phyloP scores from a whole-genome alignment of 2,113 vertebrate genomes.

The Labeo catla region DNA sequence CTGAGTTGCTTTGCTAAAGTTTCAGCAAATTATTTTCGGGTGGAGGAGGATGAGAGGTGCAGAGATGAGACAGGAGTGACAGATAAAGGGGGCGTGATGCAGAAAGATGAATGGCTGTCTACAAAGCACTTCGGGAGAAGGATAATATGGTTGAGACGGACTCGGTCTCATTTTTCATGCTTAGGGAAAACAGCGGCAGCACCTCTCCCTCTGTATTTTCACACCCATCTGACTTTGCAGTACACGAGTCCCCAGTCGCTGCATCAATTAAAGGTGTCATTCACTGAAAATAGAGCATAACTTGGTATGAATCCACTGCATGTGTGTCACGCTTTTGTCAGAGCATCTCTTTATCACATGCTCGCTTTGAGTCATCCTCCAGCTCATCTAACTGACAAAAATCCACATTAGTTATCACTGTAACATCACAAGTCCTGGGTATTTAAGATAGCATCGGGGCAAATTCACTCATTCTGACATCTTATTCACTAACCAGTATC shows the following conservation, averaged over 20 bases:
- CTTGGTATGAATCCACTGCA: conserved; percentile 22
- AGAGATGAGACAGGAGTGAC: conserved; percentile 11
- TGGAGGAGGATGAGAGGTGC: conserved; percentile 26
- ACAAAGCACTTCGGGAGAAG: conserved; percentile 36
- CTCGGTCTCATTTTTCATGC: conserved; percentile 38
- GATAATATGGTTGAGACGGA: conserved; percentile 33
- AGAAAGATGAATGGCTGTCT: conserved; percentile 31
- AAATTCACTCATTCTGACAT: background rate
- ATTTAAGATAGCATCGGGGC: conserved; percentile 14
- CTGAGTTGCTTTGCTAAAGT: conserved; percentile 5
- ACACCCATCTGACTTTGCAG: conserved; percentile 18
- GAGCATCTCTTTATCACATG: conserved; percentile 49
- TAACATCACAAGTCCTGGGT: conserved; percentile 15
- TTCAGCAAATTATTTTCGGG: background rate
- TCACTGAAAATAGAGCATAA: conserved; percentile 45
- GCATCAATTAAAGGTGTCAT: conserved; percentile 46
- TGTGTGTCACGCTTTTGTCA: conserved; percentile 42
- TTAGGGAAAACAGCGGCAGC: conserved; percentile 7
- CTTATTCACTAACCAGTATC: background rate
- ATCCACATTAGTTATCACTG: background rate
- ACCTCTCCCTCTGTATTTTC: conserved; percentile 14
- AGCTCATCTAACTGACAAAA: conserved; percentile 31
- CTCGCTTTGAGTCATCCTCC: conserved; percentile 28
- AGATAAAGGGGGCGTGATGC: background rate
- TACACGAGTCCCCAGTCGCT: conserved; percentile 11